Base-by-base conservation (phyloP, 30 jellyfish, hydroid and myxozoan genomes). In the Aurelia sp. region DNA sequence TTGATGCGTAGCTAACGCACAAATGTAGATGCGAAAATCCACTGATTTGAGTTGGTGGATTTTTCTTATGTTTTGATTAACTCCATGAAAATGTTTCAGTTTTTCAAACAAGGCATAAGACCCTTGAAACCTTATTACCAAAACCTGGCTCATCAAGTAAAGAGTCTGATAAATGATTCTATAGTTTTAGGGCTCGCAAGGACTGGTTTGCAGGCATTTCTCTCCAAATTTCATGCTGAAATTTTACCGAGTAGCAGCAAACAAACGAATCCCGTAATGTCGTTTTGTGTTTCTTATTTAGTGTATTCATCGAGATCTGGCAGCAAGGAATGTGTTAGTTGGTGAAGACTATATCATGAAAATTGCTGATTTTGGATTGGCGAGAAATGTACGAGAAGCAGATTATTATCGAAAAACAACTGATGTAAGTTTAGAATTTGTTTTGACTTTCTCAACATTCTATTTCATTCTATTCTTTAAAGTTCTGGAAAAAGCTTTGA, bases 281-380 rank as follows among this genome's bases (percentile, higher is more conserved):
- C 3, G 11, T 40, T 3, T 0, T 8, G 3, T 15, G 3, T 77
- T 22, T 58, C 67, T 75, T 40, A 0, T 68, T 16, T 81, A 89
- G 97, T 89, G 97, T 40, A 89, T 89, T 55, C 97, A 89, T 50
- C 81, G 97, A 66, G 97, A 89, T 60, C 77, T 89, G 58, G 97
- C 97, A 7, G 94, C 97, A 6, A 73, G 97, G 74, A 89, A 89
- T 60, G 84, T 89, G 20, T 70, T 89, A 67, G 97, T 89, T n/a
- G 97, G 93, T 20, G 94, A 89, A 37, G 85, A 81, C 37, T 73
- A 22, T 71, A 66, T 73, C 35, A 89, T 89, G 97, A 89, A 89
- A 60, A 89, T 89, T 21, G 97, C 97, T 52, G 97, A 89, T 59
- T 89, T 89, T 44, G 97, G 97, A 19, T 62, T 89, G 78, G 97